Evolutionary conservation across 2,113 vertebrate species (phyloP), one percentile per base, ranked within the genome.

Genomic region (Menidia beryllina): DNA sequence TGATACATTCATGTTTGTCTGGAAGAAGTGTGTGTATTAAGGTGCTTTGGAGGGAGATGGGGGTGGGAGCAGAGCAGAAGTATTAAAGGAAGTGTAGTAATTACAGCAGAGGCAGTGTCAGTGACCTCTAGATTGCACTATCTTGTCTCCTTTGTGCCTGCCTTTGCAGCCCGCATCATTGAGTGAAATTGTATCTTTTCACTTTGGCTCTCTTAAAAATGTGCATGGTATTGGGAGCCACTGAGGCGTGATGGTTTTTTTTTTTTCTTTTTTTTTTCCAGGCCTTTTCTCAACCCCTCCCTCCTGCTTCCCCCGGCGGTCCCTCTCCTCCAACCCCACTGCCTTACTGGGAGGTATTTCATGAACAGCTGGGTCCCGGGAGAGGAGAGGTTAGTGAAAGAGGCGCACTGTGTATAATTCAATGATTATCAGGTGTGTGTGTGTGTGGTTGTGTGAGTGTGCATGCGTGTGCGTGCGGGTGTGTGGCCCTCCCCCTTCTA

Each of bases 71-170:
- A 83, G 84, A 85, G 70, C 87, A 89, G 89, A 93, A 88, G 91
- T 94, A 94, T 91, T 89, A 95, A 95, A 95, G 94, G 94, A 97
- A 96, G 95, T 95, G 93, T 94, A 96, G 89, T 97, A 97, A 98
- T 98, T 97, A 97, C 94, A 94, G 93, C 93, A 91, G 88, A 90
- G 94, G 93, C 92, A 43, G 87, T 95, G 95, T 95, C 95, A 86
- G 82, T 90, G 95, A 97, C 96, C 97, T 95, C 91, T 93, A 94
- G 93, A 96, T 96, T 95, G 95, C 94, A 94, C 95, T 96, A 96
- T 97, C 95, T 96, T 95, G 94, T 96, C 95, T 95, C 95, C 92
- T 97, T 97, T 97, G 96, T 97, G 93, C 94, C 89, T 83, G 86
- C 82, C 71, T 92, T 90, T 88, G 89, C 90, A 83, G 77, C 77